These are phyloP conservation scores for Parelbella ahira DNA, from an alignment of 2,888 invertebrate species.

Conservation along the genomic window DNA sequence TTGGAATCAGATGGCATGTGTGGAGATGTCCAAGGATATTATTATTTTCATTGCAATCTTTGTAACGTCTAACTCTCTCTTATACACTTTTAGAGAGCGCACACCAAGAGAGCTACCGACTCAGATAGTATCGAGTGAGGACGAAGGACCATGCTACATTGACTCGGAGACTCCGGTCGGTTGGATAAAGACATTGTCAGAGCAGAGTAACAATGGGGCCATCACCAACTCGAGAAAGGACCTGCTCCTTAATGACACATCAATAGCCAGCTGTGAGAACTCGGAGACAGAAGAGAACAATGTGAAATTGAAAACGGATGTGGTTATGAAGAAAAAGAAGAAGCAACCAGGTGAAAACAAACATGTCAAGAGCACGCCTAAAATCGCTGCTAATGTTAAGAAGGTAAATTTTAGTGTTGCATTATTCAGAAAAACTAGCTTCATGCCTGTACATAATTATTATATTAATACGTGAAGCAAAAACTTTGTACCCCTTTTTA, in stretches of 20 bases:
- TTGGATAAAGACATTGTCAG: conserved; percentile 69
- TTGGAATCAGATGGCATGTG: too few relatives aligned
- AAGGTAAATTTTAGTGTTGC: too few relatives aligned
- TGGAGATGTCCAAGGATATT: too few relatives aligned
- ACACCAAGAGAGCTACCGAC: conserved; percentile 77
- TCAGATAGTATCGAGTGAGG: conserved; percentile 67
- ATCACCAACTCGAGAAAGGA: conserved; percentile 72
- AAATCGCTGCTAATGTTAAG: conserved; percentile 57
- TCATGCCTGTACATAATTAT: too few relatives aligned
- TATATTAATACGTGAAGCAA: too few relatives aligned
- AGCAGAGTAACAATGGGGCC: conserved; percentile 58
- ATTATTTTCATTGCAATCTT: too few relatives aligned
- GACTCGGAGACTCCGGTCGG: conserved; percentile 65
- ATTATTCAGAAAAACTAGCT: too few relatives aligned
- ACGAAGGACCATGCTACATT: conserved; percentile 72
- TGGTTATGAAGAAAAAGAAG: conserved; percentile 52
- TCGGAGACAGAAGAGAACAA: conserved; percentile 47
- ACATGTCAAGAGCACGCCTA: conserved; percentile 35
- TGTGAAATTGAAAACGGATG: conserved; percentile 34
- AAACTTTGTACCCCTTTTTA: too few relatives aligned
- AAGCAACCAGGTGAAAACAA: conserved; percentile 40
- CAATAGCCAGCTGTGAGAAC: conserved; percentile 59
- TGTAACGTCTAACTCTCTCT: too few relatives aligned
- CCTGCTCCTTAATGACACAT: conserved; percentile 63
- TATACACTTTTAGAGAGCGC: conserved; percentile 75